Conservation (phyloP, 2,797 vertebrate species). For the Adrianichthys oophorus region DNA sequence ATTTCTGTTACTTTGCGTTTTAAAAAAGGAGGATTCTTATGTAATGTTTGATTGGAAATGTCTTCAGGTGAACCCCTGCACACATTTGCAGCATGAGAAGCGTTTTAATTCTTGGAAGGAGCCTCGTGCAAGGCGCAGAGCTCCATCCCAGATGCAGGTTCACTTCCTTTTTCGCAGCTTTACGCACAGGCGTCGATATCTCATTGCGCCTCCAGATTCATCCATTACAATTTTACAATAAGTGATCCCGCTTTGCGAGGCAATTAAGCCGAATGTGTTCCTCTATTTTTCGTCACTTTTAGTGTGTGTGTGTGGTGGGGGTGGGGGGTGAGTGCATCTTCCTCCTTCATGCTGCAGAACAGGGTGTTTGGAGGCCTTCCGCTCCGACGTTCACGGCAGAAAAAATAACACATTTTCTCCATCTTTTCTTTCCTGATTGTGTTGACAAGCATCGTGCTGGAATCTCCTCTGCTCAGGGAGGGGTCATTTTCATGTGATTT, state of each 20-base stretch:
- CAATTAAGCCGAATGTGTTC: conserved; percentile 50
- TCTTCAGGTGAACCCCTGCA: too few species aligned
- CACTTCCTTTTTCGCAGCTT: conserved; percentile 6
- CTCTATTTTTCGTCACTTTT: too few species aligned
- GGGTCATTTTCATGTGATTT: not conserved
- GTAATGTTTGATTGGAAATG: too few species aligned
- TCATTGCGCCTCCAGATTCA: conserved; percentile 39
- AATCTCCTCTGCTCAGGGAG: conserved; percentile 11
- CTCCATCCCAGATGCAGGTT: not conserved
- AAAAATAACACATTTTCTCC: conserved; percentile 21
- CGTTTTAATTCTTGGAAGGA: too few species aligned
- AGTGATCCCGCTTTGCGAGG: conserved; percentile 45
- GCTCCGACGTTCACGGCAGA: conserved; percentile 23
- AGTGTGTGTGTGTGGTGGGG: conserved; percentile 1
- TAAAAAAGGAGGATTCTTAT: too few species aligned
- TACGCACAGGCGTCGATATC: conserved; percentile 49
- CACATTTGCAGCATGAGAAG: too few species aligned
- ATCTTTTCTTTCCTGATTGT: conserved; percentile 33
- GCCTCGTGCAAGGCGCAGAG: too few species aligned
- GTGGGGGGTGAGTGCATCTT: conserved; percentile 26
- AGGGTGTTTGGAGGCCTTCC: conserved; percentile 18
- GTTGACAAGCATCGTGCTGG: conserved; percentile 23
- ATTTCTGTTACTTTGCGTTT: too few species aligned
- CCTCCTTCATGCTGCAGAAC: not conserved
- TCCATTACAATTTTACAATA: conserved; percentile 56